phyloP scores from a whole-genome alignment of 1,140 invertebrate species.

The Dinothrombium tinctorium region DNA sequence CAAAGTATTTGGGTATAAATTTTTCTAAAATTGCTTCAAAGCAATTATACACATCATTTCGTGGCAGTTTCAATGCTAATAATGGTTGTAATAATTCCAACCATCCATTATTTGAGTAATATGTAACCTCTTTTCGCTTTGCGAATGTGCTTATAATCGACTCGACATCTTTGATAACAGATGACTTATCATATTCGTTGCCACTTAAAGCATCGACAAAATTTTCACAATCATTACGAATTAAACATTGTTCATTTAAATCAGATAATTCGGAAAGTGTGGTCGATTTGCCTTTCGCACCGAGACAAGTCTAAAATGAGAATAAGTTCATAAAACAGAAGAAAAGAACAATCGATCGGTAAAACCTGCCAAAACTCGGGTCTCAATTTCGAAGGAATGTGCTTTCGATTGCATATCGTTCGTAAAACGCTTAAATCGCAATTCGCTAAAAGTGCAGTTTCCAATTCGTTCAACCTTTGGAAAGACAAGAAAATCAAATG shows the following conservation, averaged over 20 bases:
- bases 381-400: no score
- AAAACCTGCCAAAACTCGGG: no score
- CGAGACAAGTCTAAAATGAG: no score
- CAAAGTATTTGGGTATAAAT: slow-evolving; percentile 47
- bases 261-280: slow-evolving; percentile 49
- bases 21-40: slow-evolving; percentile 72
- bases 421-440: no score
- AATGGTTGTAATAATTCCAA: slow-evolving; percentile 69
- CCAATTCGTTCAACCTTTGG: no score
- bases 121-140: slow-evolving; percentile 50
- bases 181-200: slow-evolving; percentile 42
- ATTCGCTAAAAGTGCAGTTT: no score
- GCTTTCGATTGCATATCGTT: no score
- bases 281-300: no score
- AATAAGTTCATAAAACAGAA: no score
- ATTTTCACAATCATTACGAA: slow-evolving; percentile 68
- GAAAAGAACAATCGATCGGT: no score
- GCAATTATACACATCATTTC: slow-evolving; percentile 66
- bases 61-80: slow-evolving; percentile 58
- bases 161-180: slow-evolving; percentile 71
- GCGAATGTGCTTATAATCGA: slow-evolving; percentile 87
- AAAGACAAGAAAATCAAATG: no score
- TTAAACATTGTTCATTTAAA: slow-evolving; percentile 61
- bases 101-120: slow-evolving; percentile 66
- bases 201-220: slow-evolving; percentile 37